Evolutionary conservation across 2,113 vertebrate species (phyloP), one percentile per base, ranked within the genome.

Genomic region (Aleadryas rufinucha): DNA sequence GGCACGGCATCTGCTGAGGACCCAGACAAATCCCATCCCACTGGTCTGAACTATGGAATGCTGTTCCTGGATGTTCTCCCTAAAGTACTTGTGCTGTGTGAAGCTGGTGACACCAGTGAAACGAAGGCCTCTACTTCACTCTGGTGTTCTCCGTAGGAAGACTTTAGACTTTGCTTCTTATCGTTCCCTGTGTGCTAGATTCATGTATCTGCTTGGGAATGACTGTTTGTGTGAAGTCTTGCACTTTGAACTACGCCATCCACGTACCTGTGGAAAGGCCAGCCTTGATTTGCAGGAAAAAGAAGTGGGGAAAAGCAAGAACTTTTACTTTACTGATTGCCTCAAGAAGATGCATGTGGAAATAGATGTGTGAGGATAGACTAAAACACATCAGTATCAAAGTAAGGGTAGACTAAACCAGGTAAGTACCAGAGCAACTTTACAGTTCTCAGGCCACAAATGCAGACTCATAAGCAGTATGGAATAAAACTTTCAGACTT

Each of bases 31-130:
- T 96, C 89, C 86, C 94, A 87, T 92, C 80, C 39, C 47, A 28
- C 39, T 90, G 59, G 39, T 93, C 22, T 90, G 49, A 70, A 11
- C 68, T 81, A 15, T 77, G 63, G 83, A 86, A 78, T 92, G 33
- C 45, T 93, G 41, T 92, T 96, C 71, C 86, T 96, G 83, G 89
- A 87, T 87, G 12, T 81, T 87, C 35, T 95, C 80, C 50, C 76
- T 78, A 2, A 86, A 81, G 68, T 89, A 68, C 44, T 74, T 70
- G 19, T 65, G 54, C 56, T 71, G 42, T 17, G 74, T 66, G 72
- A 77, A 90, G 30, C 68, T 86, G 37, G 63, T 63, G 60, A 63
- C 71, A 81, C 42, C 13, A 8, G 7, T 61, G 79, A 80, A 86
- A 49, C 4, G 4, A 47, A 74, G 22, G 31, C 56, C 53, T 84